Conservation (phyloP, 2,797 vertebrate genomes). For the Sibirionetta formosa region DNA sequence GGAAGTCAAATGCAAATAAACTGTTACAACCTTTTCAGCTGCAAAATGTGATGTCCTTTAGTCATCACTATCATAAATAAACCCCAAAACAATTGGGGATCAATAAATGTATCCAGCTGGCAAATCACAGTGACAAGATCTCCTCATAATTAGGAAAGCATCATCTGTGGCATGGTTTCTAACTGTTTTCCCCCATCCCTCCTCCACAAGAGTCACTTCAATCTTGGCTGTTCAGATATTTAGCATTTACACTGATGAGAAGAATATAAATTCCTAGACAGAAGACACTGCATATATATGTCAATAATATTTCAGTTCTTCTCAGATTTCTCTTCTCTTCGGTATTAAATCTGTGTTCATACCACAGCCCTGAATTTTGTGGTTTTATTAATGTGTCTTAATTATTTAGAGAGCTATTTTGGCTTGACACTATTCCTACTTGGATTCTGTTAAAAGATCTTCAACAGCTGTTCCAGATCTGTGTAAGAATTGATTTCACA, state of each 20-base stretch:
- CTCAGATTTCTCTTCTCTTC: background rate
- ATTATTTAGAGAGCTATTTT: conserved; percentile 36
- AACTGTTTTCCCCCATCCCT: background rate
- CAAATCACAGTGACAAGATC: background rate
- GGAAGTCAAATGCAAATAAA: background rate
- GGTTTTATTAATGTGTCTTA: conserved; percentile 44
- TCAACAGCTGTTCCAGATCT: conserved; percentile 52
- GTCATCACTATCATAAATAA: background rate
- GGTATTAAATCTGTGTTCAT: background rate
- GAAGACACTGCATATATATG: background rate
- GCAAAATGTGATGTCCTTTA: background rate
- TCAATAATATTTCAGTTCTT: background rate
- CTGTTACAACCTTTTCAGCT: background rate
- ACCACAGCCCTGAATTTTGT: background rate
- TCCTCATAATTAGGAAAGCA: background rate
- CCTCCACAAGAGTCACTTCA: background rate
- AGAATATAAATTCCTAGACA: conserved; percentile 2
- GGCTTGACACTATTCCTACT: conserved; percentile 23
- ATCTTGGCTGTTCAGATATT: background rate
- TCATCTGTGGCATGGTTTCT: background rate
- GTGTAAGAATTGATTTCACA: conserved; percentile 57
- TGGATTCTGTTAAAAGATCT: conserved; percentile 17
- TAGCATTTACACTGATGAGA: background rate
- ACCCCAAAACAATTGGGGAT: background rate
- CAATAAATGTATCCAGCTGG: conserved; percentile 1